Conservation (phyloP, 1,140 invertebrate species). For the Bombus fervidus region DNA sequence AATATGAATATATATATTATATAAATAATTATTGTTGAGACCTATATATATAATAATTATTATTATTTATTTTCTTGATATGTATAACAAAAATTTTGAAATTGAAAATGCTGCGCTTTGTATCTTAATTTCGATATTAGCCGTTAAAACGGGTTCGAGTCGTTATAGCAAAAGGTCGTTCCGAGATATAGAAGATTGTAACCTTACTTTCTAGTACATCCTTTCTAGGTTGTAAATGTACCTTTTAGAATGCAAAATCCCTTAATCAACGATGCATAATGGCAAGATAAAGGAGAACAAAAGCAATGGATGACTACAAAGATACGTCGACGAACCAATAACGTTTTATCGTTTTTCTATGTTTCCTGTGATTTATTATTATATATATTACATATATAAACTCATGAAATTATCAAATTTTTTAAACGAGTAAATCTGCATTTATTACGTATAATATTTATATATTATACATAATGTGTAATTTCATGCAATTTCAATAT, state of each 20-base stretch:
- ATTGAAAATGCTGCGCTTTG: neutral
- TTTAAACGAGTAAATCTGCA: neutral
- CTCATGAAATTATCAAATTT: neutral
- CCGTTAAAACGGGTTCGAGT: neutral
- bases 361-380: neutral
- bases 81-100: too few species aligned
- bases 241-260: neutral
- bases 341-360: neutral
- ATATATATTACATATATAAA: neutral
- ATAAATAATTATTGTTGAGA: too few species aligned
- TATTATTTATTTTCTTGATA: too few species aligned
- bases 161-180: constrained; percentile 15
- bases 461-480: too few species aligned
- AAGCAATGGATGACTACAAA: too few species aligned
- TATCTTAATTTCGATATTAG: neutral
- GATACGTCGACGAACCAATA: neutral
- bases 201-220: neutral
- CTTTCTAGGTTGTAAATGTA: neutral
- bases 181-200: neutral
- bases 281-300: neutral
- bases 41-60: too few species aligned
- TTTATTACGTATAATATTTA: neutral
- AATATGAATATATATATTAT: neutral
- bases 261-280: neutral
- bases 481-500: too few species aligned